These are phyloP conservation scores for Promerops cafer DNA, from an alignment of 2,113 vertebrate genomes.

Conservation along the genomic window DNA sequence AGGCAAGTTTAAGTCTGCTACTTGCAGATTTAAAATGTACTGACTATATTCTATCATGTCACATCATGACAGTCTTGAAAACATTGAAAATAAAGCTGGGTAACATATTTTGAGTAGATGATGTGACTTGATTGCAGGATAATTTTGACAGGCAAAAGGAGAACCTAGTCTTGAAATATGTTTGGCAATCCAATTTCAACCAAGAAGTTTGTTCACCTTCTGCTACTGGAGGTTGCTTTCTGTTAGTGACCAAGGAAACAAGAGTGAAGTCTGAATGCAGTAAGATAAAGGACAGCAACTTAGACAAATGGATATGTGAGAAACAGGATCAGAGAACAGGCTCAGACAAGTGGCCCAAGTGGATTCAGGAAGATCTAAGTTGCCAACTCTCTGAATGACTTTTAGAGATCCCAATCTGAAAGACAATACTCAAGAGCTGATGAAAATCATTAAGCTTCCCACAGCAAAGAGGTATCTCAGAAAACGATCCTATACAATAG, in stretches of 20 bases:
- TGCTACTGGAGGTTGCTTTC: not conserved
- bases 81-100: not conserved
- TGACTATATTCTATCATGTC: not conserved
- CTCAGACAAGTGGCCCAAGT: not conserved
- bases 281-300: not conserved
- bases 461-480: not conserved
- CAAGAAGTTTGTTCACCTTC: not conserved
- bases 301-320: conserved; percentile 10
- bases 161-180: not conserved
- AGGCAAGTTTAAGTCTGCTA: not conserved
- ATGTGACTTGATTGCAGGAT: not conserved
- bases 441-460: not conserved
- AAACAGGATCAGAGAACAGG: conserved; percentile 30
- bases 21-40: not conserved
- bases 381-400: not conserved
- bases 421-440: not conserved
- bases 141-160: not conserved
- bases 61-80: not conserved
- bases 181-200: not conserved
- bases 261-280: not conserved
- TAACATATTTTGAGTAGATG: not conserved
- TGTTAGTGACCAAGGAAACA: not conserved
- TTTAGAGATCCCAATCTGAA: conserved; percentile 38
- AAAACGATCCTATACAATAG: not conserved
- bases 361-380: not conserved